phyloP scores from a whole-genome alignment of 2,113 vertebrate genomes.

The Columba janthina region DNA sequence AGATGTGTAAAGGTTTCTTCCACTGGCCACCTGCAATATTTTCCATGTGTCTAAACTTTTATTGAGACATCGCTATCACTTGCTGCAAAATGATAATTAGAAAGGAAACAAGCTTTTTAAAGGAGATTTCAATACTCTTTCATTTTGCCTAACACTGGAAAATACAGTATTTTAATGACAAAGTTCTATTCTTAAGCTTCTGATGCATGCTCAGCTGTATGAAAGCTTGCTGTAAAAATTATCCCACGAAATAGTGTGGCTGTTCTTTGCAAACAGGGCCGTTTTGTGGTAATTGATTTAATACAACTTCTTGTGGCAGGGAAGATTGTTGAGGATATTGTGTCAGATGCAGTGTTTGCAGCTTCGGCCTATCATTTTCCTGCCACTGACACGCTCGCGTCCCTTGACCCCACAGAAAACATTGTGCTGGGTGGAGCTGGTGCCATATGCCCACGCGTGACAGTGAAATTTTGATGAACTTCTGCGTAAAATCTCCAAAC shows the following conservation, averaged over 20 bases:
- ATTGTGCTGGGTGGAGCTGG: neutral
- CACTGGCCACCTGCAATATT: neutral
- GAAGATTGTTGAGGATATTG: conserved; percentile 25
- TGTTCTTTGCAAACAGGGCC: neutral
- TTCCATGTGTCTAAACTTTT: neutral
- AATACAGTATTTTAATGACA: neutral
- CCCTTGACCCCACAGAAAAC: neutral
- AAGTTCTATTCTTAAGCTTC: conserved; percentile 1
- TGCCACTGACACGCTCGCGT: neutral
- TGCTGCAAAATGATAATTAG: neutral
- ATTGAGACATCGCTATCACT: neutral
- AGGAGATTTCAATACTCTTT: neutral
- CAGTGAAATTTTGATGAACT: neutral
- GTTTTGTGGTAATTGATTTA: conserved; percentile 50
- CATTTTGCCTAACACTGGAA: neutral
- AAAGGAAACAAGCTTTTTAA: neutral
- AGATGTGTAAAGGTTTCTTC: neutral
- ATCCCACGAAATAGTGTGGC: conserved; percentile 19
- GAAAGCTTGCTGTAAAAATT: conserved; percentile 54
- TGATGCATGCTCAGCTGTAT: neutral
- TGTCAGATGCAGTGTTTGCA: conserved; percentile 27
- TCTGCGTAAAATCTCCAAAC: neutral
- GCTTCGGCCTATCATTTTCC: neutral
- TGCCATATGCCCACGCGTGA: fast-evolving
- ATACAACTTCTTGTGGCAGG: conserved; percentile 40